These are phyloP conservation scores for Andrena bicolor DNA, from an alignment of 2,888 invertebrate species.

Conservation along the genomic window DNA sequence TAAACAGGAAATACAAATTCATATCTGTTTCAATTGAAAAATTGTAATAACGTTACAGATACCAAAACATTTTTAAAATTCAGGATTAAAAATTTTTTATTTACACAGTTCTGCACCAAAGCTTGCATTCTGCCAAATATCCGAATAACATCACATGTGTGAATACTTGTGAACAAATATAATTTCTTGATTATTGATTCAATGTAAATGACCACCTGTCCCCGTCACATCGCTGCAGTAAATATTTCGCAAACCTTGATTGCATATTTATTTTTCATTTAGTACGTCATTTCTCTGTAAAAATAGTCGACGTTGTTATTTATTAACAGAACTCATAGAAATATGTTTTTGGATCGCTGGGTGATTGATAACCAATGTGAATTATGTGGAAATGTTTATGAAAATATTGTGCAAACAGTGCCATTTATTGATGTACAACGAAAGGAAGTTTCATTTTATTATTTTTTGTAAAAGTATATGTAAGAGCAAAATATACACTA, in stretches of 20 bases:
- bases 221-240: constrained; percentile 30
- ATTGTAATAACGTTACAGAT: no score
- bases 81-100: no score
- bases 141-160: background rate
- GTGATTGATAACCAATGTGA: constrained; percentile 22
- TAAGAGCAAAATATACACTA: no score
- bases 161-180: constrained; percentile 29
- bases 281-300: constrained; percentile 6
- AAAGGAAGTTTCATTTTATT: no score
- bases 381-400: constrained; percentile 2
- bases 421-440: no score
- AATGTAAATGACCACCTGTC: constrained; percentile 39
- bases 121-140: constrained; percentile 1
- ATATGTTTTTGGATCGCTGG: background rate
- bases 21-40: no score
- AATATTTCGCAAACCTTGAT: constrained; percentile 26
- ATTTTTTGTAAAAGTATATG: no score
- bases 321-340: constrained; percentile 25
- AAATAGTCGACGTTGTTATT: constrained; percentile 24
- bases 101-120: background rate
- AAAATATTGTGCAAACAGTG: constrained; percentile 7
- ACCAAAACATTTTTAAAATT: no score
- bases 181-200: constrained; percentile 49
- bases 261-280: constrained; percentile 55
- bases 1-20: no score